Base-by-base conservation (phyloP, 53 echinoderm and acorn worm species). In the Henricia sp. region DNA sequence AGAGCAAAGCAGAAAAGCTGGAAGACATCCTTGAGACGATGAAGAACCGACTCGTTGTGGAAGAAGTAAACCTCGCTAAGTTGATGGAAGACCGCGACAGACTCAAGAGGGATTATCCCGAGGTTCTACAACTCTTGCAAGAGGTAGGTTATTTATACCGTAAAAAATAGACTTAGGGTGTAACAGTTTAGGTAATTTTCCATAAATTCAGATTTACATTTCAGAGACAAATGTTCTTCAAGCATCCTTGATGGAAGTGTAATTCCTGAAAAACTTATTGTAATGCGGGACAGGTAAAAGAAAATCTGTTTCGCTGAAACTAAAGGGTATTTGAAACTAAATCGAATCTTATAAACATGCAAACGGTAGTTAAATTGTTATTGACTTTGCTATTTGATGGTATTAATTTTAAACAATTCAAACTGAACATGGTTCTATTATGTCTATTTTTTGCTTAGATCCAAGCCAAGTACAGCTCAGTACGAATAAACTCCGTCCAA, bases 381-480 rank as follows among this genome's bases (percentile, higher is more conserved):
- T 52, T 6, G 17, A 52, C 0, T 19, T 52, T 3, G 19, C 53
- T 13, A 23, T 19, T 52, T 23, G 23, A 19, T n/a, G 23, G 19
- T 52, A 19, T 52, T 6, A 52, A 52, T 20, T 3, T 23, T 4
- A 52, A 19, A 5, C 19, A 52, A 4, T 17, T 0, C 6, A 26
- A 3, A 17, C 39, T 46, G 44, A 0, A 0, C n/a, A 25, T 35
- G n/a, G n/a, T n/a, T n/a, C n/a, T n/a, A n/a, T 68, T 28, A 4
- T 27, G 19, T 34, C 2, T 68, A n/a, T 68, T n/a, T 37, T 56
- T 14, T 35, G 1, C 27, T n/a, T 67, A 96, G 97, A 94, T 96
- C 48, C 97, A 96, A 54, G 59, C 55, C 41, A 96, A 94, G 46
- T 96, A 96, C 88, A 96, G 90, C 33, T 74, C 90, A 4, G 97